Evolutionary conservation across 2,888 invertebrate species (phyloP).

Genomic region (Electrophaes corylata): DNA sequence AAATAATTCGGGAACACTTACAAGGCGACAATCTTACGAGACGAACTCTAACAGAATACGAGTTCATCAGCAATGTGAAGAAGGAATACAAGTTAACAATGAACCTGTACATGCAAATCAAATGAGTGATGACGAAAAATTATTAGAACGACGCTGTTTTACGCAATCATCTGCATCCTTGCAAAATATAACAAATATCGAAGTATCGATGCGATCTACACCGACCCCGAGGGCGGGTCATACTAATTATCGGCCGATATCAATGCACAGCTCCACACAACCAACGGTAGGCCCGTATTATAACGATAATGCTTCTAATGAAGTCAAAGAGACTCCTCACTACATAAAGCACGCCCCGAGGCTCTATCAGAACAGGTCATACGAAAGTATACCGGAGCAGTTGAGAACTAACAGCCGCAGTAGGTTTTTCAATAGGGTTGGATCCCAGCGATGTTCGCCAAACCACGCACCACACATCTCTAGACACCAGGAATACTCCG

Average conservation of each 20-base stretch:
- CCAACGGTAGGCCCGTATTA: conserved; percentile 57
- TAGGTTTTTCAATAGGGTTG: conserved; percentile 76
- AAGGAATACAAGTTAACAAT: conserved; percentile 66
- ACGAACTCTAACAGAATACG: conserved; percentile 48
- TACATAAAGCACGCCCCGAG: conserved; percentile 75
- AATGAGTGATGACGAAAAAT: conserved; percentile 81
- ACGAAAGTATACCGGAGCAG: conserved; percentile 80
- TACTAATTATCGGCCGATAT: conserved; percentile 77
- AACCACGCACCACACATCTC: conserved; percentile 62
- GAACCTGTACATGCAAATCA: conserved; percentile 64
- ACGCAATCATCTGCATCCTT: conserved; percentile 69
- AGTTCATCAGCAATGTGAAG: conserved; percentile 61
- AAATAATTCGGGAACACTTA: conserved; percentile 50
- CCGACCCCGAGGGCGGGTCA: conserved; percentile 59
- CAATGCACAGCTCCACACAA: conserved; percentile 68
- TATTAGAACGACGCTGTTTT: conserved; percentile 70
- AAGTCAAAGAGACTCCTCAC: conserved; percentile 75
- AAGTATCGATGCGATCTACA: conserved; percentile 73
- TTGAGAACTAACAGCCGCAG: conserved; percentile 70
- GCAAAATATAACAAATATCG: conserved; percentile 80
- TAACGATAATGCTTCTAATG: conserved; percentile 67
- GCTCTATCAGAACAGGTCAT: conserved; percentile 77
- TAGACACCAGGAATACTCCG: conserved; percentile 64
- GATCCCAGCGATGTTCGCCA: conserved; percentile 72
- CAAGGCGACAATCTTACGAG: conserved; percentile 47